Conservation (phyloP, 2,888 invertebrate species). For the Cantharis rufa region DNA sequence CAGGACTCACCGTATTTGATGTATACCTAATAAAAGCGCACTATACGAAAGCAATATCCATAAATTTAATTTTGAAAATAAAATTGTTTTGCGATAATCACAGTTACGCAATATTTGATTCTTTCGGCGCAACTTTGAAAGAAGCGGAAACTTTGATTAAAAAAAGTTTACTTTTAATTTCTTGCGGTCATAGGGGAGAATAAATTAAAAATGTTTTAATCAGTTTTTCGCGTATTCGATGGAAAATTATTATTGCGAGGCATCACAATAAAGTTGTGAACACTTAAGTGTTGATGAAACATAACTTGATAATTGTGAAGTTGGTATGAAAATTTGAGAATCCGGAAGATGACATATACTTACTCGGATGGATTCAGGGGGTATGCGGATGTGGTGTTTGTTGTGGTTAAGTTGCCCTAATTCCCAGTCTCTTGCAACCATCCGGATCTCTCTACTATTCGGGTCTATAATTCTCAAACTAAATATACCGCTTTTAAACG, state of each 20-base stretch:
- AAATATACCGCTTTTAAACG: slow-evolving; percentile 70
- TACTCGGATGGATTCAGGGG: slow-evolving; percentile 35
- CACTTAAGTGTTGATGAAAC: background rate
- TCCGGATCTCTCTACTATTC: slow-evolving; percentile 58
- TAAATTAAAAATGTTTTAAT: background rate
- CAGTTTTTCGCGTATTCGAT: background rate
- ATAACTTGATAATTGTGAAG: slow-evolving; percentile 24
- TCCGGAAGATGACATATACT: slow-evolving; percentile 21
- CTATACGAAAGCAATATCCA: background rate
- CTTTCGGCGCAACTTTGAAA: background rate
- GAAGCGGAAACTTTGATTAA: background rate
- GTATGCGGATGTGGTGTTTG: slow-evolving; percentile 30
- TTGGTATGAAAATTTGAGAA: slow-evolving; percentile 21
- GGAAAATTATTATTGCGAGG: no score
- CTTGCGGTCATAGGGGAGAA: background rate
- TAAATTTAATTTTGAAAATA: background rate
- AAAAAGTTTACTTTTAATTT: background rate
- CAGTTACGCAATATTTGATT: background rate
- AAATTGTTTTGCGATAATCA: background rate
- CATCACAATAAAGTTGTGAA: background rate
- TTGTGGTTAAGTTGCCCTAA: slow-evolving; percentile 35
- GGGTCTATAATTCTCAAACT: slow-evolving; percentile 67
- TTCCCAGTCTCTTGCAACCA: slow-evolving; percentile 57
- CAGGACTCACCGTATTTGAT: background rate
- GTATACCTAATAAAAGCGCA: background rate